phyloP scores from a whole-genome alignment of 2,888 invertebrate species.

The Perizoma affinitatum region DNA sequence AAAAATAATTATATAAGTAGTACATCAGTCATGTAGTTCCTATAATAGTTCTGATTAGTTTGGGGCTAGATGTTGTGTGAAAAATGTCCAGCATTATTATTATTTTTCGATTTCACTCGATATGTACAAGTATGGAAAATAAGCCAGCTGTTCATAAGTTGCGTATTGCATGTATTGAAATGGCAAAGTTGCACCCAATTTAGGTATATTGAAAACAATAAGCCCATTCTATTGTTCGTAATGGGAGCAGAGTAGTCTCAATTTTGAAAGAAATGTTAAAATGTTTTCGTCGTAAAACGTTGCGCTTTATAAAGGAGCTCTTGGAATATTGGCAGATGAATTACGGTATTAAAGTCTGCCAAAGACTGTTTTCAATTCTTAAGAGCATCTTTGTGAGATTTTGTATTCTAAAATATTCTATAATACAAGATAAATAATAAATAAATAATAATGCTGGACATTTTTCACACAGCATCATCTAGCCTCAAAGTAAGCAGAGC shows the following conservation, averaged over 20 bases:
- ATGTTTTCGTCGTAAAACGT: constrained; percentile 28
- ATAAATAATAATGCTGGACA: no score
- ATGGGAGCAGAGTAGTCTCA: constrained; percentile 24
- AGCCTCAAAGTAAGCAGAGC: no score
- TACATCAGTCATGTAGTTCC: no score
- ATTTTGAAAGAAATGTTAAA: constrained; percentile 36
- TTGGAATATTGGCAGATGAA: constrained; percentile 15
- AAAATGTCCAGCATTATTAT: no score
- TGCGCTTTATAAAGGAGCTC: constrained; percentile 3
- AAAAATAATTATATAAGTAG: no score
- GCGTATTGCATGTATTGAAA: constrained; percentile 24
- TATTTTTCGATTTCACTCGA: not conserved
- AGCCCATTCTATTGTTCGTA: constrained; percentile 37
- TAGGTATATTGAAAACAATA: constrained; percentile 57
- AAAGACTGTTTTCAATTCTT: no score
- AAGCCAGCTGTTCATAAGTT: constrained; percentile 15
- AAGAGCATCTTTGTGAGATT: no score
- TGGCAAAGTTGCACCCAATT: constrained; percentile 51
- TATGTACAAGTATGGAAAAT: not conserved
- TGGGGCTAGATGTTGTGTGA: no score
- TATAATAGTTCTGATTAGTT: no score
- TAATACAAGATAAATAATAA: no score
- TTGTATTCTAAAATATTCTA: no score
- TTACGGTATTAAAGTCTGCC: not conserved
- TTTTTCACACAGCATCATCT: no score